These are phyloP conservation scores for Xylota sylvarum DNA, from an alignment of 2,888 invertebrate genomes.

Conservation along the genomic window DNA sequence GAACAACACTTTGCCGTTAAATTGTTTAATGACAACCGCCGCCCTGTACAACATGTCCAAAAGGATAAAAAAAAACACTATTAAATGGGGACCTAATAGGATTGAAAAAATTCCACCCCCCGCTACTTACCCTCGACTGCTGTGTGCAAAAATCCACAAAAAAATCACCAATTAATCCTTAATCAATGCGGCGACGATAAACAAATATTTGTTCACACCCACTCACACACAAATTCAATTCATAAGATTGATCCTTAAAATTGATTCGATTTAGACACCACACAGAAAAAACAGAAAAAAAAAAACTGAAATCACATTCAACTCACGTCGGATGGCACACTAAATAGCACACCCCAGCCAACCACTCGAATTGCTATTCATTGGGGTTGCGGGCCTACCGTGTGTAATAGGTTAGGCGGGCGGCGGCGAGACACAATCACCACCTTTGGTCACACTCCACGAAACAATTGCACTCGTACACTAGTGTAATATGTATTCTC, in stretches of 20 bases:
- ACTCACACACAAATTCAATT: conserved; percentile 50
- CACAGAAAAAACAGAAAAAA: not conserved
- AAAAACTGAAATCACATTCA: conserved; percentile 42
- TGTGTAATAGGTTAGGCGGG: conserved; percentile 32
- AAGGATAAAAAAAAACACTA: conserved; percentile 35
- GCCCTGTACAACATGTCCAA: conserved; percentile 29
- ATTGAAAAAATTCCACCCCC: conserved; percentile 1
- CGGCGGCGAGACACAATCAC: conserved; percentile 59
- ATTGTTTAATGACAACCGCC: conserved; percentile 47
- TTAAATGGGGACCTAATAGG: conserved; percentile 1
- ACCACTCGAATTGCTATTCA: conserved; percentile 40
- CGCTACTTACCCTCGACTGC: conserved; percentile 56
- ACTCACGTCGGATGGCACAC: conserved; percentile 62
- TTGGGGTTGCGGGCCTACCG: conserved; percentile 4
- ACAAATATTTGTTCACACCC: conserved; percentile 8
- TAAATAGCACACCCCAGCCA: conserved; percentile 43
- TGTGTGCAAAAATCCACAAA: conserved; percentile 42
- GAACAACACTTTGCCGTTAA: conserved; percentile 32
- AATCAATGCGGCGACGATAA: conserved; percentile 20
- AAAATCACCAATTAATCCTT: conserved; percentile 60
- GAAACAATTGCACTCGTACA: conserved; percentile 52
- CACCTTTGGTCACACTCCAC: conserved; percentile 70
- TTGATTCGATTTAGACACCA: conserved; percentile 41
- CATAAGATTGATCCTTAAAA: conserved; percentile 58
- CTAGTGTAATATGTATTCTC: conserved; percentile 12